Evolutionary conservation across 2,888 invertebrate genomes (phyloP), one percentile per base, ranked within the genome.

Genomic region (Apodemia hepburni): DNA sequence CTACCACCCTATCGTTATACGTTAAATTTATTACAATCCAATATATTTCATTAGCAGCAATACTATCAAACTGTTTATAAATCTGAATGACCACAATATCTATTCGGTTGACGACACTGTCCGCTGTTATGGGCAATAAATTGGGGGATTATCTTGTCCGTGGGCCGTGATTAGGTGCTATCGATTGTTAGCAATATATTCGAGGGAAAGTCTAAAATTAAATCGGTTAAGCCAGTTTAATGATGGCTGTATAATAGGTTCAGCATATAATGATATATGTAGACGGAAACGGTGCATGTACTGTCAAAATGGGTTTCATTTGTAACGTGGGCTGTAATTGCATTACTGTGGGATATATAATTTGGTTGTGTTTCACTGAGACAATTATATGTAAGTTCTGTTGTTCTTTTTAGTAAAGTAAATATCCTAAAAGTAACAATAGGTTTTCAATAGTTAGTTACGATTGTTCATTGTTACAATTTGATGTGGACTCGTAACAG

Each of bases 141-240:
- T 91, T 82, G 75, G 73, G 76, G 88, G 90, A 91, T 91, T 89
- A 88, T 80, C 84, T 85, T 86, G 91, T 90, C 84, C 77, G 80
- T 82, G 76, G 77, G 78, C 77, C 72, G 85, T 86, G 86, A 89
- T 90, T 88, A 86, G 84, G 81, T 78, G 76, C 79, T 77, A 76
- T 82, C 81, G 83, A 82, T 83, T 80, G 69, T 69, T 66, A 68
- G 66, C 70, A 65, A 68, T 69, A 79, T 76, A 77, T 83, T 82
- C 80, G 79, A 80, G 87, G 87, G 87, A 84, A 85, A 84, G 83
- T 80, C 80, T 77, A 80, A 85, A 88, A 87, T 89, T 82, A 86
- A 88, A 87, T 82, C 82, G 80, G 80, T 79, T 84, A 86, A 87
- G 81, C 85, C 80, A 72, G 74, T 79, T 80, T 87, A 84, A 88